Conservation (phyloP, 2,888 invertebrate genomes). For the Lithophane leautieri region DNA sequence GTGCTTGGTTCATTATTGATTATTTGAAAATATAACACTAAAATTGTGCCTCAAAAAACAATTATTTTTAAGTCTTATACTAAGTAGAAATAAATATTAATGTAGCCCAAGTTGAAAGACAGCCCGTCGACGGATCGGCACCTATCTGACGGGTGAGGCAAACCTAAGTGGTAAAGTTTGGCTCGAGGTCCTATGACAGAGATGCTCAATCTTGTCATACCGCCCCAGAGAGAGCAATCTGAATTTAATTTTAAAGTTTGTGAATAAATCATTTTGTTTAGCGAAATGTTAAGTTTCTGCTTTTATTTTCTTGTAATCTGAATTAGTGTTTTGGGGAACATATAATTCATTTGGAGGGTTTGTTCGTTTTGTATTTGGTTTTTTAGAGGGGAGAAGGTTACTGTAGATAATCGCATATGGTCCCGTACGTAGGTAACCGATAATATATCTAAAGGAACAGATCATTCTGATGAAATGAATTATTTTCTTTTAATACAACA, state of each 20-base stretch:
- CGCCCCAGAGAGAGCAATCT: constrained; percentile 35
- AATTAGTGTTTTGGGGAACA: neutral
- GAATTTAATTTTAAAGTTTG: constrained; percentile 60
- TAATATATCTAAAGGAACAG: too few species aligned
- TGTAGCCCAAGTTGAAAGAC: constrained; percentile 59
- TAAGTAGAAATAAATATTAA: constrained; percentile 71
- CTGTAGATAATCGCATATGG: neutral
- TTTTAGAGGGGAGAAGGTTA: neutral
- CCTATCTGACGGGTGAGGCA: constrained; percentile 65
- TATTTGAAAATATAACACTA: neutral
- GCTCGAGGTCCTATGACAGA: constrained; percentile 33
- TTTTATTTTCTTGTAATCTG: constrained; percentile 25
- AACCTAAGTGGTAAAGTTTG: constrained; percentile 59
- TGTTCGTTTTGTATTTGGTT: neutral
- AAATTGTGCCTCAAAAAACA: constrained; percentile 21
- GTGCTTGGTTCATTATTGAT: too few species aligned
- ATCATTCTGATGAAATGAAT: too few species aligned
- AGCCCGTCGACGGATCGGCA: constrained; percentile 57
- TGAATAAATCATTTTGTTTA: constrained; percentile 47
- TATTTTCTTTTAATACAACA: neutral
- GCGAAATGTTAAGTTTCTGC: constrained; percentile 27
- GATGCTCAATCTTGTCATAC: constrained; percentile 49
- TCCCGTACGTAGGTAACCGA: neutral
- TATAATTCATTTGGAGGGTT: neutral
- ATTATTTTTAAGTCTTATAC: constrained; percentile 44